Base-by-base conservation (phyloP, 2,797 vertebrate genomes). In the Thaleichthys pacificus region DNA sequence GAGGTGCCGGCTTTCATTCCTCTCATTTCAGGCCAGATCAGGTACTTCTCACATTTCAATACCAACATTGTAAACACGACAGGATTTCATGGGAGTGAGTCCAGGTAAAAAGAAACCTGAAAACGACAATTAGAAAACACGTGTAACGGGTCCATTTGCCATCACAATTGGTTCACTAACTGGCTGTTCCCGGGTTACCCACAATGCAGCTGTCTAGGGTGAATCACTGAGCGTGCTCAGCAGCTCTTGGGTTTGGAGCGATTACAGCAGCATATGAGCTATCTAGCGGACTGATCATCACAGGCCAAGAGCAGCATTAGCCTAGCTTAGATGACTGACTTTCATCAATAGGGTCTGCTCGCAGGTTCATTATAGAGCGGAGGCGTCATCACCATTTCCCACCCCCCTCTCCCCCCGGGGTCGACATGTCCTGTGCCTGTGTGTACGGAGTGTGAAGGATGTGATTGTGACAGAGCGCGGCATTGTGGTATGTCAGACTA, bases 211-310 rank as follows among this genome's bases (percentile, higher is more conserved):
- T 76, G 79, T 83, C 83, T 72, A 62, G 47, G 80, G 64, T 80
- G 82, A 89, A 80, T 81, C 71, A 80, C 72, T 21, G 61, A 61
- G 73, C 72, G 67, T 68, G 74, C 75, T 80, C 84, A 82, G 83
- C 82, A 79, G 22, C 21, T 47, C 67, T 66, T 80, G 74, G 66
- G 73, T 72, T 78, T 56, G 74, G 74, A 78, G 74, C 69, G 75
- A 83, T 84, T 80, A 82, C 69, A 78, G 74, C 56, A 12, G 26
- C 72, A 78, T 77, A 78, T 71, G 60, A 79, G 81, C 74, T 68
- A 69, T 58, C 38, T 73, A 78, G 28, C n/a, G n/a, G 62, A 78
- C 56, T 58, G 71, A 82, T 85, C 80, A 82, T 86, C 79, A 63
- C 35, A 42, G 60, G 62, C 56, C 49, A 71, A 57, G 51, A 73